phyloP scores from a whole-genome alignment of 2,797 vertebrate species.

The Macropodus opercularis region DNA sequence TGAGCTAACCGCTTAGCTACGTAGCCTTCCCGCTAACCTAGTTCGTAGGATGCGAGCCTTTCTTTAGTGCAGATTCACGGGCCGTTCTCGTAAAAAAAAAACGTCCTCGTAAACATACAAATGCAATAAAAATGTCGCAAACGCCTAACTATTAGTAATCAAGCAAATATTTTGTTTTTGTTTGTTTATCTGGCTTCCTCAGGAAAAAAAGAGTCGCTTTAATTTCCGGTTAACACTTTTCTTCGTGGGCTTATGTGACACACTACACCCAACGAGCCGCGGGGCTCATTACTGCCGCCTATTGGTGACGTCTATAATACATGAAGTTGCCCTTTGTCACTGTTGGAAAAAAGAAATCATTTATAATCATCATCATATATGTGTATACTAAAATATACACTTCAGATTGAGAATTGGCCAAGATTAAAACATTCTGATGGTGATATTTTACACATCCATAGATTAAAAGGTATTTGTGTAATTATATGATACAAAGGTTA shows the following conservation, averaged over 20 bases:
- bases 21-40: conserved; percentile 35
- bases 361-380: too few species aligned
- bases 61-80: not conserved
- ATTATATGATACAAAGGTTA: too few species aligned
- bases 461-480: too few species aligned
- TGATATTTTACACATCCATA: too few species aligned
- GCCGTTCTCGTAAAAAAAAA: too few species aligned
- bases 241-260: conserved; percentile 21
- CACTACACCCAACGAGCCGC: rapidly evolving
- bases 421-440: not conserved
- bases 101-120: conserved; percentile 19
- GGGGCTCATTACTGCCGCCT: conserved; percentile 33
- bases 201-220: conserved; percentile 47
- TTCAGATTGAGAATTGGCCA: too few species aligned
- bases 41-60: conserved; percentile 11
- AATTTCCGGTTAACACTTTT: conserved; percentile 53
- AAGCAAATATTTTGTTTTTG: conserved; percentile 54
- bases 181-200: conserved; percentile 79
- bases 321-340: not conserved
- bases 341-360: too few species aligned
- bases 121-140: rapidly evolving
- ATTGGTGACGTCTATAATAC: not conserved
- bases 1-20: conserved; percentile 57
- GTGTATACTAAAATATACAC: too few species aligned
- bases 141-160: conserved; percentile 1